phyloP scores from a whole-genome alignment of 1,140 invertebrate species.

The Nasonia giraulti region DNA sequence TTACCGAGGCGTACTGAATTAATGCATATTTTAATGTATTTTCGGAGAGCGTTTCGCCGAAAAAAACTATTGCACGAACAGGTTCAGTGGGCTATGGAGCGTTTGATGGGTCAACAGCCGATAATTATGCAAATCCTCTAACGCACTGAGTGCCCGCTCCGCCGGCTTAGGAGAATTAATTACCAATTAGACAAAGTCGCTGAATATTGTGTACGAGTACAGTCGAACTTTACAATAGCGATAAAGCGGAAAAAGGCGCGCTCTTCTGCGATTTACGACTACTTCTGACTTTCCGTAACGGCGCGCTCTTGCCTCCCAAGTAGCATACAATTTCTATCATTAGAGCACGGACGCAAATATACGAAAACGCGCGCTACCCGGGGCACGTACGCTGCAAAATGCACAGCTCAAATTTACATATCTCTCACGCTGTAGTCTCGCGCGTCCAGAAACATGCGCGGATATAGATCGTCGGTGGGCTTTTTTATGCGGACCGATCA shows the following conservation, averaged over 20 bases:
- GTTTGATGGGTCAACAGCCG: constrained; percentile 7
- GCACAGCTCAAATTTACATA: too few species aligned
- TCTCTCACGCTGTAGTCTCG: not conserved
- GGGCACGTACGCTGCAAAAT: too few species aligned
- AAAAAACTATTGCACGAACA: not conserved
- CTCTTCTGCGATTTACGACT: too few species aligned
- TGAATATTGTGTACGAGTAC: too few species aligned
- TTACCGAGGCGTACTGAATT: not conserved
- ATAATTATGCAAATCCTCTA: constrained; percentile 18
- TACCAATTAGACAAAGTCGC: not conserved
- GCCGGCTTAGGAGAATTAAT: not conserved
- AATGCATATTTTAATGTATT: constrained; percentile 18
- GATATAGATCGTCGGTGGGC: not conserved
- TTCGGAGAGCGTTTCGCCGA: not conserved
- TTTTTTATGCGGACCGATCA: not conserved
- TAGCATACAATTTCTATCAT: too few species aligned
- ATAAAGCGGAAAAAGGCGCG: not conserved
- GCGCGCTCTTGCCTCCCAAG: too few species aligned
- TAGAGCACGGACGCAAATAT: not conserved
- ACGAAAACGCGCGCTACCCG: too few species aligned
- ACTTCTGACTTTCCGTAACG: too few species aligned
- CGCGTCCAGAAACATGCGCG: not conserved
- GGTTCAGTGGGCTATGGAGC: not conserved
- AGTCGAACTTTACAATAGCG: not conserved
- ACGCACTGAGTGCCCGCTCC: not conserved